Evolutionary conservation across 2,797 vertebrate species (phyloP).

Genomic region (Phaenicophaeus curvirostris): DNA sequence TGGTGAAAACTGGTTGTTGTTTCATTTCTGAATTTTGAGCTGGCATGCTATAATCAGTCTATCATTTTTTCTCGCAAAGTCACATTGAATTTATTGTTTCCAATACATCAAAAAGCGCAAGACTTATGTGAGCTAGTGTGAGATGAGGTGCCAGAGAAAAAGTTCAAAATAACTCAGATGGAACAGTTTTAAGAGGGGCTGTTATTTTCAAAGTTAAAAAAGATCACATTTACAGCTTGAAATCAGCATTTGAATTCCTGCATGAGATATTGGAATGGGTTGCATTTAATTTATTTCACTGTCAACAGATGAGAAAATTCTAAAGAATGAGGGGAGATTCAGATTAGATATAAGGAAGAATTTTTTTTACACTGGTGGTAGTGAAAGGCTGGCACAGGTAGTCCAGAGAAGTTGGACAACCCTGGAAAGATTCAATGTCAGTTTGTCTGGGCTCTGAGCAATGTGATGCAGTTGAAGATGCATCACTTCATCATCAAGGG

Average conservation of each 20-base stretch:
- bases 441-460: background rate
- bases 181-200: background rate
- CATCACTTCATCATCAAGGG: no score
- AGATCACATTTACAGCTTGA: background rate
- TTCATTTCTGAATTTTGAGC: background rate
- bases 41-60: conserved; percentile 22
- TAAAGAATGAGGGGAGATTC: background rate
- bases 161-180: background rate
- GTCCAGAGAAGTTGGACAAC: background rate
- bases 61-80: conserved; percentile 16
- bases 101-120: background rate
- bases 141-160: conserved; percentile 9
- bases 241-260: background rate
- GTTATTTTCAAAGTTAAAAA: background rate
- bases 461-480: no score
- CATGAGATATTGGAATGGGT: background rate
- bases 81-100: conserved; percentile 37
- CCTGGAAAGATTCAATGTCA: background rate
- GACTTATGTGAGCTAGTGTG: background rate
- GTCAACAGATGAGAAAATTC: background rate
- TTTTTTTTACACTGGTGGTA: background rate
- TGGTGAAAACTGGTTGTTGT: background rate
- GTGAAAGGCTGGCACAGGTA: no score
- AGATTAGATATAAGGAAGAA: background rate
- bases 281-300: background rate